These are phyloP conservation scores for Astur gentilis DNA, from an alignment of 2,113 vertebrate genomes.

Conservation along the genomic window DNA sequence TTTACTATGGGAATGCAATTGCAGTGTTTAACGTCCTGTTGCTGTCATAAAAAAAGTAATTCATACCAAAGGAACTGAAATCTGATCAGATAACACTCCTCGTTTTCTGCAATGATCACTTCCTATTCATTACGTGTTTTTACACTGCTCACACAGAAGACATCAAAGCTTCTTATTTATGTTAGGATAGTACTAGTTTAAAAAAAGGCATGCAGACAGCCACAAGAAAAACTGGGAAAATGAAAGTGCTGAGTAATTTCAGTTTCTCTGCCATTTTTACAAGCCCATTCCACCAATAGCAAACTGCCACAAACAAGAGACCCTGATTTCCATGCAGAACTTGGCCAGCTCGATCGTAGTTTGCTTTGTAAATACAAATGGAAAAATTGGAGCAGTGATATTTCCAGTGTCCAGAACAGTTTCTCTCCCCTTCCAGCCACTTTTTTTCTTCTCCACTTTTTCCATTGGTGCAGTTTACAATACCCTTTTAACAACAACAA, in stretches of 20 bases:
- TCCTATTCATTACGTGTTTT: not conserved
- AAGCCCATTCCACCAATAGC: not conserved
- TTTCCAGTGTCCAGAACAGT: not conserved
- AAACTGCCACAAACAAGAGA: not conserved
- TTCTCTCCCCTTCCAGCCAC: not conserved
- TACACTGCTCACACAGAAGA: not conserved
- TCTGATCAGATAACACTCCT: not conserved
- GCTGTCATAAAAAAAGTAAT: not conserved
- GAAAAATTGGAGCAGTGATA: not conserved
- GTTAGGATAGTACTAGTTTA: not conserved
- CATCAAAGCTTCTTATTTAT: not conserved
- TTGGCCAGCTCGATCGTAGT: not conserved
- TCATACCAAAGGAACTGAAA: not conserved
- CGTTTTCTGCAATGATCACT: not conserved
- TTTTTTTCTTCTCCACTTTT: not conserved
- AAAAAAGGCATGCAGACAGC: not conserved
- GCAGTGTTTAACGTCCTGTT: not conserved
- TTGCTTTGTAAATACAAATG: not conserved
- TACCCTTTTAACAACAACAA: not conserved
- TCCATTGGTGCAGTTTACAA: not conserved
- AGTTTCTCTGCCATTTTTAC: not conserved
- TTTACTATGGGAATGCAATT: not conserved
- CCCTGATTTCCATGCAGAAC: not conserved
- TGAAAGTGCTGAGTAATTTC: not conserved
- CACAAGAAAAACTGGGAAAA: not conserved